phyloP scores from a whole-genome alignment of 2,797 vertebrate species.

The Oreonectes daqikongensis region DNA sequence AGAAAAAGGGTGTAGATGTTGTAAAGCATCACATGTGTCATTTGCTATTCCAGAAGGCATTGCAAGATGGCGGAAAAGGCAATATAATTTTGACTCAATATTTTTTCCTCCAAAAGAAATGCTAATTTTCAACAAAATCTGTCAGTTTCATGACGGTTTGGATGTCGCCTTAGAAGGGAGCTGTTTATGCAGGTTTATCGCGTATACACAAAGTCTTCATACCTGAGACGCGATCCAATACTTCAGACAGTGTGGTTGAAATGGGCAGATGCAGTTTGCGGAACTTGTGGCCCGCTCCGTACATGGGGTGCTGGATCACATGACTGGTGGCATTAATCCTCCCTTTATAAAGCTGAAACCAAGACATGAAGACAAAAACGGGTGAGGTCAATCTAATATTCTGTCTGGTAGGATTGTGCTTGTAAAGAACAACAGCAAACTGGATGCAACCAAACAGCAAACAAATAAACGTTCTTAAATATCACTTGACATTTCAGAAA shows the following conservation, averaged over 20 bases:
- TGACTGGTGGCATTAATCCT: slow-evolving; percentile 99
- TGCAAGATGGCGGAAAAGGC: neutral
- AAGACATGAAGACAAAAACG: neutral
- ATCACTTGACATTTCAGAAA: no score
- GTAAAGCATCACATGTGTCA: neutral
- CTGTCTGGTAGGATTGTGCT: neutral
- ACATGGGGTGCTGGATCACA: slow-evolving; percentile 98
- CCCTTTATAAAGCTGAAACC: slow-evolving; percentile 91
- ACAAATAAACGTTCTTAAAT: no score
- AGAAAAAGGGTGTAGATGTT: no score
- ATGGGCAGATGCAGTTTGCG: slow-evolving; percentile 96
- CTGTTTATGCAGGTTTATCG: no score
- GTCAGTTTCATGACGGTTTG: no score
- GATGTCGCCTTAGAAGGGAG: no score
- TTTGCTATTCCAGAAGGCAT: neutral
- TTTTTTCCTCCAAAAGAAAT: no score
- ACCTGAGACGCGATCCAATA: slow-evolving; percentile 97
- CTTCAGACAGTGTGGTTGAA: slow-evolving; percentile 94
- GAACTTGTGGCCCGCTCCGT: slow-evolving; percentile 97
- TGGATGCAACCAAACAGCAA: no score
- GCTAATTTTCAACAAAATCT: no score
- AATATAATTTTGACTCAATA: neutral
- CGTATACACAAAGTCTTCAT: no score
- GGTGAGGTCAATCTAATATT: neutral
- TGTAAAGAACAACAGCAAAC: neutral